Percentiles rank a stretch among this genome's conserved stretches.
Conservation (phyloP, 1,140 invertebrate species). For the Bradysia coprophila region DNA sequence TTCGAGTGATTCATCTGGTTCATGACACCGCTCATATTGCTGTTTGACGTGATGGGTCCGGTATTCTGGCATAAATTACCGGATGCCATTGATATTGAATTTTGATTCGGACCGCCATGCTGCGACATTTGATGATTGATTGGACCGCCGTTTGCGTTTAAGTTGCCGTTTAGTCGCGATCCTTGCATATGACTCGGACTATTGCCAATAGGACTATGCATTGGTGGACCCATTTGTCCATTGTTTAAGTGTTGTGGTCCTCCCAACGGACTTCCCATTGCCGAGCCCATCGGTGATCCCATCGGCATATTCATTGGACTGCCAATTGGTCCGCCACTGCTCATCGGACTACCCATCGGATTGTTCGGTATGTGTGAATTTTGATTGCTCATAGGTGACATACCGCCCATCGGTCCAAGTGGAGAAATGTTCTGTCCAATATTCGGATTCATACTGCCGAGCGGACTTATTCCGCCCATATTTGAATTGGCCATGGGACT, state of each 20-base stretch:
- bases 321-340: constrained; percentile 27
- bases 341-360: constrained; percentile 40
- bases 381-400: constrained; percentile 31
- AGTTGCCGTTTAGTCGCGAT: constrained; percentile 24
- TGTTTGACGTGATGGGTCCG: background rate
- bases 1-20: background rate
- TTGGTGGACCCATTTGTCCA: constrained; percentile 39
- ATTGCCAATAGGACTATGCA: constrained; percentile 29
- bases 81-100: background rate
- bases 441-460: too few species aligned
- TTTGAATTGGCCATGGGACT: constrained; percentile 32
- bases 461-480: constrained; percentile 32
- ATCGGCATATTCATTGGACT: constrained; percentile 52
- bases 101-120: background rate
- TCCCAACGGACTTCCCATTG: constrained; percentile 53
- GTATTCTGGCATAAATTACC: background rate
- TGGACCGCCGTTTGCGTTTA: background rate
- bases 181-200: constrained; percentile 4
- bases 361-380: constrained; percentile 26
- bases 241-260: constrained; percentile 36
- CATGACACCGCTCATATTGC: background rate
- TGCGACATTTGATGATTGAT: background rate
- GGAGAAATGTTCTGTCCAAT: constrained; percentile 38
- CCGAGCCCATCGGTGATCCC: constrained; percentile 47
- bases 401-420: constrained; percentile 31